These are phyloP conservation scores for Pristionchus japonicus DNA, from an alignment of 2,888 invertebrate genomes.

Conservation along the genomic window DNA sequence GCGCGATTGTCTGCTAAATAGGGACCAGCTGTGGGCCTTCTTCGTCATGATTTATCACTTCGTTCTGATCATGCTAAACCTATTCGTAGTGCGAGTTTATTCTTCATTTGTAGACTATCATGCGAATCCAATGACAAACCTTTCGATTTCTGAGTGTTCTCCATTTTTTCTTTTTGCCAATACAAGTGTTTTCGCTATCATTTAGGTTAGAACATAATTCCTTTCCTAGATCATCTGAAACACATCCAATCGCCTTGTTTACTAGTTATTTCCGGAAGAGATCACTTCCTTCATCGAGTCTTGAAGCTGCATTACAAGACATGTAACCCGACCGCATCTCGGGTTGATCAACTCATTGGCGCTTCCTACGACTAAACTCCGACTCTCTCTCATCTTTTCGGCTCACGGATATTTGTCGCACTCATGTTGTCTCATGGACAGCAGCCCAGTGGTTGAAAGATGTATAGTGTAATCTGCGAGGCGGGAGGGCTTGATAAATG, in stretches of 20 bases:
- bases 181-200: too few relatives aligned
- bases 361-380: not conserved
- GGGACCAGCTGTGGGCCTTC: not conserved
- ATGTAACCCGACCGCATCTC: not conserved
- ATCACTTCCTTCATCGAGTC: not conserved
- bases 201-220: too few relatives aligned
- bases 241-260: too few relatives aligned
- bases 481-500: conserved; percentile 16
- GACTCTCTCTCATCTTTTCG: not conserved
- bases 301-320: not conserved
- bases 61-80: not conserved
- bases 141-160: too few relatives aligned
- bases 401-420: not conserved
- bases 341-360: not conserved
- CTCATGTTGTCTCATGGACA: conserved; percentile 6
- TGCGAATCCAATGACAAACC: too few relatives aligned
- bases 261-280: too few relatives aligned
- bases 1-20: not conserved
- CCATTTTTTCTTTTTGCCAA: too few relatives aligned
- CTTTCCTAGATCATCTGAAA: too few relatives aligned
- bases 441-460: not conserved
- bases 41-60: not conserved
- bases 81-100: too few relatives aligned
- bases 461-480: conserved; percentile 1
- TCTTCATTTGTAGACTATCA: too few relatives aligned